Base-by-base conservation (phyloP, 92 coral and sea anemone genomes). In the Siderastrea radians region DNA sequence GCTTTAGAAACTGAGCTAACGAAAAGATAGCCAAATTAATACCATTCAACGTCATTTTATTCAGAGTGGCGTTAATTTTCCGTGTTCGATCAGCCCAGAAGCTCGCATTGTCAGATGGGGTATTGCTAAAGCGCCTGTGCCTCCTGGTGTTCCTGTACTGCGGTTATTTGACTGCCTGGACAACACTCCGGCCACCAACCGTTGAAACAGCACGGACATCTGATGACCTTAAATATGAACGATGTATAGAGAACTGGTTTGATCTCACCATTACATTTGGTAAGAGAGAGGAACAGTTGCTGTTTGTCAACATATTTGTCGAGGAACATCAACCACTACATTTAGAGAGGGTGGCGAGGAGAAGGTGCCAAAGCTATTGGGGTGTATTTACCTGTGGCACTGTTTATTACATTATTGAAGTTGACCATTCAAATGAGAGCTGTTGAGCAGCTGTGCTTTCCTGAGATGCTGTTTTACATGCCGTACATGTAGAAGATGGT, bases 11-110 rank as follows among this genome's bases (percentile, higher is more conserved):
- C 7, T 55, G 8, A 55, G 12, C 6, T 7, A 55, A 55, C 11
- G 61, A 55, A 55, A 55, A 14, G 38, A 26, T 26, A 26, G 38
- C 38, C 38, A 26, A 26, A 26, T 0, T 26, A 26, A 26, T 26
- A 26, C 48, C 46, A 10, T 19, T 2, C 9, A 2, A 14, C 3
- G 16, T 14, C 6, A 7, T 6, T 74, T 7, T 67, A 5, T 67
- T 14, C 19, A 83, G 87, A 49, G 80, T 83, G 50, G 88, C 95
- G 5, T 80, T 97, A 75, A 97, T 95, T 62, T 97, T 97, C 68
- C 99, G 96, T 47, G 98, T 95, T 9, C 94, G 96, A 6, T 93
- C 98, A 9, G 98, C 98, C 11, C 96, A 93, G 91, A 91, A 92
- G 90, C 90, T 96, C 50, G 94, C 93, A 15, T 77, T 96, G 51